Conservation (phyloP, 1,140 invertebrate genomes). For the Lucilia sericata region DNA sequence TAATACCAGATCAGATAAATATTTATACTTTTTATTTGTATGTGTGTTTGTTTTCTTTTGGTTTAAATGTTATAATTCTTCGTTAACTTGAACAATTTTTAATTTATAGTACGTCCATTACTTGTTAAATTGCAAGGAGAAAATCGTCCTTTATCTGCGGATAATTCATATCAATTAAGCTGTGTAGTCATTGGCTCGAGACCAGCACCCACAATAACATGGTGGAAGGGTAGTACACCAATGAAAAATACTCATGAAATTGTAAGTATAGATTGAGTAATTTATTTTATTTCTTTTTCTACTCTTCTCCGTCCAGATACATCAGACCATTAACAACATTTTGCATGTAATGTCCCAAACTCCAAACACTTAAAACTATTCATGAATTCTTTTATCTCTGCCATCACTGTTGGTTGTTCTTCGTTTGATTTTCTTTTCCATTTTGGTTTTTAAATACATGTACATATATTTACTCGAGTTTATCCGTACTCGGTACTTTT, state of each 20-base stretch:
- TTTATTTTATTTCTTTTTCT: neutral
- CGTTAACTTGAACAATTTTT: neutral
- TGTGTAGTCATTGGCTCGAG: constrained; percentile 87
- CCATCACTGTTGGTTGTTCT: too few species aligned
- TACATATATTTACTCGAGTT: too few species aligned
- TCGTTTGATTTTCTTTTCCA: too few species aligned
- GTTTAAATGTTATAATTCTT: constrained; percentile 35
- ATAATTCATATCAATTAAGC: constrained; percentile 81
- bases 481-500: too few species aligned
- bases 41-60: neutral
- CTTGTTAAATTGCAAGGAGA: constrained; percentile 82
- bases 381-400: too few species aligned
- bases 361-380: too few species aligned
- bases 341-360: neutral
- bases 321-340: neutral
- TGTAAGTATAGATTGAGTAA: constrained; percentile 72
- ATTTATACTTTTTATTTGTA: too few species aligned
- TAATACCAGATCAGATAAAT: too few species aligned
- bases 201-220: constrained; percentile 84
- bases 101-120: constrained; percentile 81
- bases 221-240: constrained; percentile 84
- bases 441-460: too few species aligned
- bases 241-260: constrained; percentile 79
- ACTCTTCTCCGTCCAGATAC: neutral
- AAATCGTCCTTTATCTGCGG: constrained; percentile 84